Evolutionary conservation across 2,888 invertebrate genomes (phyloP), one percentile per base, ranked within the genome.

Genomic region (Dryobotodes eremita): DNA sequence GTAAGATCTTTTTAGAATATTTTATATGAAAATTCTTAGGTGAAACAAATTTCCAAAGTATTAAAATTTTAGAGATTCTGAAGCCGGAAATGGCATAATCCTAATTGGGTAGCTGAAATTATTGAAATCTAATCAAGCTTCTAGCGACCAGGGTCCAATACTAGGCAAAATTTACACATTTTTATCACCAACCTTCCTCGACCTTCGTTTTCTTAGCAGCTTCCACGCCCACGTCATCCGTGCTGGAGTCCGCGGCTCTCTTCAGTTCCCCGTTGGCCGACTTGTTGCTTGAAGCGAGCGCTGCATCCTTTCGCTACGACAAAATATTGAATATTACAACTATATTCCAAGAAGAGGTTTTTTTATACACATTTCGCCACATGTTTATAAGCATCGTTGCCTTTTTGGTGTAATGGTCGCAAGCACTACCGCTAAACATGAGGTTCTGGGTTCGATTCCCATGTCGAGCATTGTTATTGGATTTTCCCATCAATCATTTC

Each of bases 121-220:
- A 42, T 42, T 2, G 42, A 42, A 42, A 42, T 42, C 42, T 42
- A 2, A 42, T 42, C 7, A 42, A 42, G 42, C 42, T 36, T 36
- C 31, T 36, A 42, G 42, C 42, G 8, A 42, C 42, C 31, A 36
- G 31, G 31, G 31, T 1, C 31, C 31, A 36, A 36, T 36, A 36
- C 42, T 42, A 42, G 0, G 6, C 42, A 42, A 42, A 42, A 42
- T 0, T 0, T 4, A 42, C 42, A 42, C 4, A 42, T 42, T 42
- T 42, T 7, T 6, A 42, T 42, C 11, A 62, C 11, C 17, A 94
- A 78, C 95, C 86, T 72, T 93, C 92, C 0, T 95, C 95, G 0
- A 85, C 75, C 85, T 95, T 96, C n/a, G 83, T 2, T 80, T 95
- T 95, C 94, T 96, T 96, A 78, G 92, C 91, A 2, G 95, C 94